Evolutionary conservation across 1,140 invertebrate genomes (phyloP).

Genomic region (Venustaconcha ellipsiformis): DNA sequence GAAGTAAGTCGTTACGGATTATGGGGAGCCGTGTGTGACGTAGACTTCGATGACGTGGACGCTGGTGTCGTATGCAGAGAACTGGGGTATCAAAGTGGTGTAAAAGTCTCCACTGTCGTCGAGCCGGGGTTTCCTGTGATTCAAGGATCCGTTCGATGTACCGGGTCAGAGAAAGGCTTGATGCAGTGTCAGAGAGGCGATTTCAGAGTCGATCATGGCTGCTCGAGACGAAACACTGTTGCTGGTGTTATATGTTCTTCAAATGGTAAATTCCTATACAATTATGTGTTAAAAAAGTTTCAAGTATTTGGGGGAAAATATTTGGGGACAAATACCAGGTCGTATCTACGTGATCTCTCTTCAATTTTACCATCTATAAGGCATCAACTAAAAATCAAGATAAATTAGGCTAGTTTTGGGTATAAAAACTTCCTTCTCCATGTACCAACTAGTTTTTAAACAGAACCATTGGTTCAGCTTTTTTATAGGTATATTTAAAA

Average conservation of each 20-base stretch:
- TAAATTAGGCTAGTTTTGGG: not conserved
- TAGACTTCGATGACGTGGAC: constrained; percentile 31
- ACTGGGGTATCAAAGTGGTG: constrained; percentile 30
- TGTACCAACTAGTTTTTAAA: not conserved
- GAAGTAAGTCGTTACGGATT: constrained; percentile 22
- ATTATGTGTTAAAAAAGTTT: not conserved
- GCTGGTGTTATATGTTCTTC: constrained; percentile 24
- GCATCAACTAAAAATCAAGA: not conserved
- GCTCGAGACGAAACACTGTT: constrained; percentile 11
- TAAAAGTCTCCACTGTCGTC: constrained; percentile 13
- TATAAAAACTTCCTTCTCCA: not conserved
- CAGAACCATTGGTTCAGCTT: no score
- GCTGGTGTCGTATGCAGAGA: constrained; percentile 41
- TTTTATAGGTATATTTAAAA: no score
- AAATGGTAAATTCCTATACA: not conserved
- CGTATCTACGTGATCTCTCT: not conserved
- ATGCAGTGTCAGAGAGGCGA: constrained; percentile 2
- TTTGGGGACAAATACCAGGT: not conserved
- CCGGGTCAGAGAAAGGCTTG: constrained; percentile 6
- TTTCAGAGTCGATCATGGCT: constrained; percentile 10
- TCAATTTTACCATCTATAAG: not conserved
- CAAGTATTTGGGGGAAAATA: not conserved
- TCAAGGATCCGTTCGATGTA: constrained; percentile 20
- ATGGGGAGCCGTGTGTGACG: constrained; percentile 40
- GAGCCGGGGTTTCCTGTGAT: constrained; percentile 15